Evolutionary conservation across 2,113 vertebrate species (phyloP).

Genomic region (Menura novaehollandiae): DNA sequence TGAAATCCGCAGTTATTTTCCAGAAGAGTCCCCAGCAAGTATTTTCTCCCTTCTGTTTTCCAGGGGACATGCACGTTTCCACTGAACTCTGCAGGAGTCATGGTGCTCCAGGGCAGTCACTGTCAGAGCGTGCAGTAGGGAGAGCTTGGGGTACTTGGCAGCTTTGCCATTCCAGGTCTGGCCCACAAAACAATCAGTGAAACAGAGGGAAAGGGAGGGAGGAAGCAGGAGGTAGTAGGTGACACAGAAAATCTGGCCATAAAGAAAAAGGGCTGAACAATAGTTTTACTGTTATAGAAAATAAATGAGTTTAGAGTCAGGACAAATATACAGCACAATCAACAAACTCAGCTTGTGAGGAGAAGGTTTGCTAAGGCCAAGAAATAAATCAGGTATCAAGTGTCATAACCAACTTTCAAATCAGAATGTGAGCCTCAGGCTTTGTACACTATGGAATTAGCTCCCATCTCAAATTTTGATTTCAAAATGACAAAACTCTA

Average conservation of each 20-base stretch:
- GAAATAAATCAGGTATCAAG: background rate
- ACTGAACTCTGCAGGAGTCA: background rate
- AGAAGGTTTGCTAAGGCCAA: background rate
- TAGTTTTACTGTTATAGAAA: background rate
- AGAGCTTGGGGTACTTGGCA: background rate
- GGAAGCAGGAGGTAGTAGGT: background rate
- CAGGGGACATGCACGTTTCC: background rate
- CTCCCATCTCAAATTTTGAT: background rate
- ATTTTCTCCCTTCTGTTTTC: background rate
- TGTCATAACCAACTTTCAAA: background rate
- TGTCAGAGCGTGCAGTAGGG: accelerated
- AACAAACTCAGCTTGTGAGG: background rate
- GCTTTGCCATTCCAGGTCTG: background rate
- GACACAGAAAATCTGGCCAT: background rate
- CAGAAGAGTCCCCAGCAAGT: background rate
- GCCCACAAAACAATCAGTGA: background rate
- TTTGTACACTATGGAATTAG: background rate
- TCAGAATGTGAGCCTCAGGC: background rate
- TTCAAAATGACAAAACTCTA: background rate
- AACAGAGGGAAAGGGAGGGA: background rate
- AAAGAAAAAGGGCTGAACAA: background rate
- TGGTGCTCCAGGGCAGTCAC: background rate
- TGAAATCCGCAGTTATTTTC: background rate
- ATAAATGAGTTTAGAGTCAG: background rate
- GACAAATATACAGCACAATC: background rate